Percentiles rank a stretch among this genome's conserved stretches.
Evolutionary conservation across 2,797 vertebrate genomes (phyloP).

Genomic region (Brotogeris chrysoptera): DNA sequence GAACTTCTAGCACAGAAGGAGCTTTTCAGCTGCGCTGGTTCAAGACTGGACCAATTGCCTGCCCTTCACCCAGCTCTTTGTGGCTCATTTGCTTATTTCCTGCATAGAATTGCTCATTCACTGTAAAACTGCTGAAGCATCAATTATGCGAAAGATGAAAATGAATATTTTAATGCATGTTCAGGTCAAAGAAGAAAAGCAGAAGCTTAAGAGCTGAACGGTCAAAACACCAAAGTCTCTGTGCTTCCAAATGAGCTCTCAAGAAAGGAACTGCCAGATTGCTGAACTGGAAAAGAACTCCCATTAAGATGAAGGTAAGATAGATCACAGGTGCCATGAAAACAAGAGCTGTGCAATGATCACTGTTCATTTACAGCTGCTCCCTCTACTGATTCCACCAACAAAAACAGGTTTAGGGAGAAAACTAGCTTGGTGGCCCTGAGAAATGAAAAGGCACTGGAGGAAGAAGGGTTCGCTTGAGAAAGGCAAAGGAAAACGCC

Average conservation of each 20-base stretch:
- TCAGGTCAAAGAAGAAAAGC: neutral
- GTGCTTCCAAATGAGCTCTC: slow-evolving; percentile 28
- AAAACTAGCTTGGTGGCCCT: slow-evolving; percentile 4
- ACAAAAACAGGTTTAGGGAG: neutral
- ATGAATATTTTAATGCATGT: neutral
- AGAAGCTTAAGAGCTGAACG: neutral
- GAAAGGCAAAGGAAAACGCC: slow-evolving; percentile 30
- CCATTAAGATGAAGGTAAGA: neutral
- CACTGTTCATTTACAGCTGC: neutral
- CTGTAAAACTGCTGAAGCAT: slow-evolving; percentile 17
- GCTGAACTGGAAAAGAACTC: neutral
- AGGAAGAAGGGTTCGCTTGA: slow-evolving; percentile 27
- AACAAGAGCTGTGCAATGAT: neutral
- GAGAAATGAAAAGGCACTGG: neutral
- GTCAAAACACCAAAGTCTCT: neutral
- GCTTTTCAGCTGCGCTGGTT: neutral
- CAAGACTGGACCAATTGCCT: neutral
- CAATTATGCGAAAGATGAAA: slow-evolving; percentile 7
- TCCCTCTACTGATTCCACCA: neutral
- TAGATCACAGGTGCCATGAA: neutral
- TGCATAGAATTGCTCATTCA: neutral
- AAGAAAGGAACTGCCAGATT: neutral
- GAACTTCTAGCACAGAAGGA: neutral
- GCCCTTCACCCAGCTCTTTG: neutral
- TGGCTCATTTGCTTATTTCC: neutral